These are phyloP conservation scores for Ciconia stormi DNA, from an alignment of 2,113 vertebrate genomes.

Conservation along the genomic window DNA sequence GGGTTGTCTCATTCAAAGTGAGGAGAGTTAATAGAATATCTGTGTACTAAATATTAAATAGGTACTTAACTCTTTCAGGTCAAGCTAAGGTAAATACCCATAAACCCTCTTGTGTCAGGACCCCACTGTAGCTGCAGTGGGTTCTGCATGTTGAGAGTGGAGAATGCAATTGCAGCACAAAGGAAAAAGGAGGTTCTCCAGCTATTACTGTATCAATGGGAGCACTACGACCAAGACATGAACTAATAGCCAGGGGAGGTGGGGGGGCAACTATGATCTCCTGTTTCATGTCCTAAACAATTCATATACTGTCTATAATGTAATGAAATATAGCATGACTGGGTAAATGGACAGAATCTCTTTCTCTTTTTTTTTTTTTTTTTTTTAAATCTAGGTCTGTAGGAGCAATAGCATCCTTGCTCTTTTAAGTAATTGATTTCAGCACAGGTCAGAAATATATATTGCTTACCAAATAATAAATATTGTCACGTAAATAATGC, in stretches of 20 bases:
- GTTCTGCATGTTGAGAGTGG: neutral
- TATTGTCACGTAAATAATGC: constrained; percentile 11
- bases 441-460: neutral
- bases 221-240: neutral
- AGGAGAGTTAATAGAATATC: neutral
- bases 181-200: neutral
- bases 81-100: neutral
- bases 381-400: neutral
- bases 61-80: neutral
- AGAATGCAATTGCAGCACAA: neutral
- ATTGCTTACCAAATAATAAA: neutral
- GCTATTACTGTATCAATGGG: neutral
- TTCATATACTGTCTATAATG: neutral
- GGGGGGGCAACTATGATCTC: rapidly evolving
- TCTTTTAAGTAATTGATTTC: neutral
- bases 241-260: neutral
- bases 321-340: neutral
- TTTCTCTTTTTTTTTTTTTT: neutral
- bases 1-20: neutral
- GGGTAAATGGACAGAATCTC: neutral
- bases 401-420: neutral
- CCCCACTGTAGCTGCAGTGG: rapidly evolving
- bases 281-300: neutral
- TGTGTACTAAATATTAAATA: neutral
- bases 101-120: neutral